These are phyloP conservation scores for Molossus molossus DNA, from an alignment of 2,797 vertebrate species.

Conservation along the genomic window DNA sequence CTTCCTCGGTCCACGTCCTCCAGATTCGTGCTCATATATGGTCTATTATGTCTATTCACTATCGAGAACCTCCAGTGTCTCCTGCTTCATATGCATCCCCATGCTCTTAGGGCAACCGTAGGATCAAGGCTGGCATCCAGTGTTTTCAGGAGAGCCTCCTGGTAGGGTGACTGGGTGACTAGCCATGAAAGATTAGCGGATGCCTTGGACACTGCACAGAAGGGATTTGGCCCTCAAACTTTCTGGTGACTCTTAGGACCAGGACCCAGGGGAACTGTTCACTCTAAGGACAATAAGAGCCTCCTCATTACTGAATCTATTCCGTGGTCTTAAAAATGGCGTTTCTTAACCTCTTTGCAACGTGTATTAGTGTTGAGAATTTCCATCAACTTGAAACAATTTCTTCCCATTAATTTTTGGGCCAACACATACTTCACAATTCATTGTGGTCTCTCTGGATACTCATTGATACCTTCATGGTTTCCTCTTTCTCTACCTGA, in stretches of 20 bases:
- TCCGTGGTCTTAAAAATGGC: background rate
- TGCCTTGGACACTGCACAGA: background rate
- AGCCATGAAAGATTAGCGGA: background rate
- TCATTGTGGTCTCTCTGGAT: background rate
- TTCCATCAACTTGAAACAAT: slow-evolving; percentile 15
- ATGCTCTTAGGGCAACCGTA: background rate
- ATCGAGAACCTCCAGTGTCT: background rate
- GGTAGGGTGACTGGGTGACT: background rate
- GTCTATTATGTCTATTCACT: background rate
- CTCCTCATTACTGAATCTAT: background rate
- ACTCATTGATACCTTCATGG: background rate
- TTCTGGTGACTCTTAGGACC: background rate
- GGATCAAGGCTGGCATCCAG: background rate
- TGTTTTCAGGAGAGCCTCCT: background rate
- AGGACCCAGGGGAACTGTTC: background rate
- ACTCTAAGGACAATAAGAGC: background rate
- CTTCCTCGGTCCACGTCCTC: background rate
- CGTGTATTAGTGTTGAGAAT: background rate
- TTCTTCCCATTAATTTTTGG: background rate
- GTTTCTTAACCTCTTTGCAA: background rate
- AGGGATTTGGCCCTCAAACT: background rate
- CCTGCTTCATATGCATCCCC: background rate
- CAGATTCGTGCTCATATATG: background rate
- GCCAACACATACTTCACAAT: background rate
- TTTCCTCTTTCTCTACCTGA: background rate